Evolutionary conservation across 2,797 vertebrate genomes (phyloP).

Genomic region (Masticophis lateralis): DNA sequence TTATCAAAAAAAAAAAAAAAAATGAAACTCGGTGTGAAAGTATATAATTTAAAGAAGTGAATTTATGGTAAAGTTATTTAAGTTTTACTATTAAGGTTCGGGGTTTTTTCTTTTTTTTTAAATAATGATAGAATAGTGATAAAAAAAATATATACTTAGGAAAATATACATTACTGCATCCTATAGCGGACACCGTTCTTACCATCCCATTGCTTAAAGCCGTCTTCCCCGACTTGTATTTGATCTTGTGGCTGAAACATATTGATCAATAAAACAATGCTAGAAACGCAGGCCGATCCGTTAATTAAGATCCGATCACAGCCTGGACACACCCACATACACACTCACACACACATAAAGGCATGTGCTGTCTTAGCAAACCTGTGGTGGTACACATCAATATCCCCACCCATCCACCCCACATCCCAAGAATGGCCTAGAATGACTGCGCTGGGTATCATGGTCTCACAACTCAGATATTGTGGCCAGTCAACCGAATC

Average conservation of each 20-base stretch:
- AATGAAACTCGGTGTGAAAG: not conserved
- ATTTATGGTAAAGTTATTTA: conserved; percentile 4
- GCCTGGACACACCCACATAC: conserved; percentile 71
- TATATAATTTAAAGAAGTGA: not conserved
- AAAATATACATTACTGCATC: conserved; percentile 72
- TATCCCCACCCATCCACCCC: not conserved
- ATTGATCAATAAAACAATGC: conserved; percentile 94
- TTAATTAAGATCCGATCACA: conserved; percentile 73
- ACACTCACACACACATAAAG: conserved; percentile 10
- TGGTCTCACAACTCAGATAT: accelerated
- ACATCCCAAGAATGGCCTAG: not conserved
- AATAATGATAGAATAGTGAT: conserved; percentile 29
- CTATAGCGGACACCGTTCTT: conserved; percentile 82
- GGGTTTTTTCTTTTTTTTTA: not conserved
- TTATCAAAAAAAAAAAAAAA: conserved; percentile 23
- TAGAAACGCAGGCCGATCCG: conserved; percentile 74
- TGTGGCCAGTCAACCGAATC: too few species aligned
- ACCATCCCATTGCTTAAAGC: conserved; percentile 99
- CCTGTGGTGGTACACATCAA: not conserved
- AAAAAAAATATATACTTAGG: conserved; percentile 54
- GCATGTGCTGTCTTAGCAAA: conserved; percentile 28
- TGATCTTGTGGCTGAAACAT: conserved; percentile 99
- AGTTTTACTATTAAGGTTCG: conserved; percentile 49
- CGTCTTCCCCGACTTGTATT: conserved; percentile 97
- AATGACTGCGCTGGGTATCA: not conserved